Percentiles rank a stretch among this genome's conserved stretches.
Conservation (phyloP, 2,113 vertebrate species). For the Thamnaconus septentrionalis region DNA sequence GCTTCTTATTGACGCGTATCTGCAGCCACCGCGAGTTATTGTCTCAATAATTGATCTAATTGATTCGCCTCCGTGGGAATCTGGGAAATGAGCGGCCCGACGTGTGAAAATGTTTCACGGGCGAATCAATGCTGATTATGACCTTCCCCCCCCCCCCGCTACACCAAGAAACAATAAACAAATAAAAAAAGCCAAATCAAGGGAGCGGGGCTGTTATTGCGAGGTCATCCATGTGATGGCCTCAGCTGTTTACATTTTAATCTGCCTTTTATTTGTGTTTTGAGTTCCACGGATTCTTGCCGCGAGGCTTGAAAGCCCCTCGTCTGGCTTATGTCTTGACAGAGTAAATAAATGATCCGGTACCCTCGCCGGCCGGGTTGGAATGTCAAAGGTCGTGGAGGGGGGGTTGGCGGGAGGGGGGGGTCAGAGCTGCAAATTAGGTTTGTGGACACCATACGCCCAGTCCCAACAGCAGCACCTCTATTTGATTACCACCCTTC, state of each 20-base stretch:
- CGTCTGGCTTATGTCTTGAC: constrained; percentile 67
- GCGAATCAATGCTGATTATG: constrained; percentile 53
- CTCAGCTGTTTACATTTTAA: constrained; percentile 58
- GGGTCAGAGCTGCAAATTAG: constrained; percentile 71
- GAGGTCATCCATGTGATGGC: constrained; percentile 19
- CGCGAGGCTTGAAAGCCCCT: constrained; percentile 46
- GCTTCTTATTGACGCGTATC: constrained; percentile 42
- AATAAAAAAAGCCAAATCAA: neutral
- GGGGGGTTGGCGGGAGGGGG: neutral
- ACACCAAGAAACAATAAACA: no score
- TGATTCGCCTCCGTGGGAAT: constrained; percentile 48
- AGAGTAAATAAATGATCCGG: constrained; percentile 73
- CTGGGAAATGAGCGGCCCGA: constrained; percentile 46
- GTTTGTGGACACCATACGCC: constrained; percentile 66
- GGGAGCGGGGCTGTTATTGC: constrained; percentile 18
- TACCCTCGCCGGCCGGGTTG: constrained; percentile 49
- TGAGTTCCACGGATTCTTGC: constrained; percentile 54
- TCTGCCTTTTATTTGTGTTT: constrained; percentile 61
- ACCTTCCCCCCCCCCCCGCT: neutral
- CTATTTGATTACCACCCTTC: constrained; percentile 66
- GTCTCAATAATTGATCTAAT: constrained; percentile 59
- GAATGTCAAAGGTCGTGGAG: constrained; percentile 67
- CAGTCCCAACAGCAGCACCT: constrained; percentile 37
- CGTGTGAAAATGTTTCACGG: constrained; percentile 35
- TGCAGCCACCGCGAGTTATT: constrained; percentile 40